These are phyloP conservation scores for Anabacerthia variegaticeps DNA, from an alignment of 2,797 vertebrate species.

Conservation along the genomic window DNA sequence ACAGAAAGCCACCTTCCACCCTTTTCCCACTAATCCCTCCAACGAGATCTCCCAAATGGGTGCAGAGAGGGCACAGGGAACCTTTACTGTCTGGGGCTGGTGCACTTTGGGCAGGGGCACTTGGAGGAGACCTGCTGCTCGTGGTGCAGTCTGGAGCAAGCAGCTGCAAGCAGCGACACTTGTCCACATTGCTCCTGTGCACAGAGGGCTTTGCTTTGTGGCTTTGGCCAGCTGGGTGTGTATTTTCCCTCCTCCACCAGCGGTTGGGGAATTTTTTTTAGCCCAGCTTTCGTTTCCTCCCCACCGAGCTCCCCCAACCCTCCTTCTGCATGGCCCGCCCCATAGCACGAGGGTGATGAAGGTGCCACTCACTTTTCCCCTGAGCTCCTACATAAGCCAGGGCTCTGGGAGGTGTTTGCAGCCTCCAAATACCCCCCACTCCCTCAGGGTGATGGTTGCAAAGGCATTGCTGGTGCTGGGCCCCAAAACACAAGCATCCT, in stretches of 20 bases:
- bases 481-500: not conserved
- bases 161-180: not conserved
- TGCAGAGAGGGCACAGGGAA: rapidly evolving
- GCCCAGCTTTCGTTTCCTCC: not conserved
- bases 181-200: not conserved
- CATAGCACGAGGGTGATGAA: not conserved
- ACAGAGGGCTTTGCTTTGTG: not conserved
- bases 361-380: not conserved
- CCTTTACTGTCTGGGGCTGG: not conserved
- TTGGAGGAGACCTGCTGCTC: not conserved
- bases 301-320: rapidly evolving
- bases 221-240: not conserved
- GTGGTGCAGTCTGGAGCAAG: not conserved
- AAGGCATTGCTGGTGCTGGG: not conserved
- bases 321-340: not conserved
- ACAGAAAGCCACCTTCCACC: not conserved
- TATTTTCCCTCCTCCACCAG: not conserved
- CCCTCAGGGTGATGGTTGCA: not conserved
- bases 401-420: not conserved
- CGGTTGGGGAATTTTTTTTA: rapidly evolving
- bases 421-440: not conserved
- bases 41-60: not conserved
- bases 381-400: not conserved
- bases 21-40: not conserved
- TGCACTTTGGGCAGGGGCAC: rapidly evolving